A percentile compares a stretch with the other conserved stretches of the same genome.
These are phyloP conservation scores for Neocrepidodera transversa DNA, from an alignment of 2,888 invertebrate genomes.

Conservation along the genomic window DNA sequence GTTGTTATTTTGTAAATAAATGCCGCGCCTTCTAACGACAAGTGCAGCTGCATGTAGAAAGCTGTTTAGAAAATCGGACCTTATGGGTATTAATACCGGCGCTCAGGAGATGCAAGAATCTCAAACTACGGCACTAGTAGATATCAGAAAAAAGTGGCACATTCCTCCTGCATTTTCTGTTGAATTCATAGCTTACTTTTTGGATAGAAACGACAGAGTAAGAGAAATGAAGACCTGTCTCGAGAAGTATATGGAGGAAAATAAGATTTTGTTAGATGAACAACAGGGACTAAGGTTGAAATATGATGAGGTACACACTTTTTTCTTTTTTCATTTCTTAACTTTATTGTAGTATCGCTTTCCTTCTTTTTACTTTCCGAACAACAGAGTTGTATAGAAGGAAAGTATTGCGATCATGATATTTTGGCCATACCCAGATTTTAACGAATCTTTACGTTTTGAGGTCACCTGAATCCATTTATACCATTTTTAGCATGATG, in stretches of 20 bases:
- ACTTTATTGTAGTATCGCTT: neutral
- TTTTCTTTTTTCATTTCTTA: too few relatives aligned
- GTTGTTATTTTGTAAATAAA: slow-evolving; percentile 95
- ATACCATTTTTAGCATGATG: too few relatives aligned
- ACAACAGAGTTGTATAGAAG: too few relatives aligned
- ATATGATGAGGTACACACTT: slow-evolving; percentile 74
- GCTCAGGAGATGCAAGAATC: slow-evolving; percentile 84
- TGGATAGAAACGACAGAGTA: slow-evolving; percentile 86
- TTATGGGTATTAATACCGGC: slow-evolving; percentile 88
- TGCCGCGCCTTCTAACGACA: slow-evolving; percentile 88
- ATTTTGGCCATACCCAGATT: too few relatives aligned
- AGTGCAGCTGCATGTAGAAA: slow-evolving; percentile 87
- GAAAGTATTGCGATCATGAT: too few relatives aligned
- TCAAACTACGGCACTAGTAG: slow-evolving; percentile 80
- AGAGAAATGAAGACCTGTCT: slow-evolving; percentile 79
- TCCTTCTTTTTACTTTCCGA: neutral
- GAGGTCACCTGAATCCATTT: too few relatives aligned
- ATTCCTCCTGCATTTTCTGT: slow-evolving; percentile 93
- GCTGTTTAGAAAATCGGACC: slow-evolving; percentile 82
- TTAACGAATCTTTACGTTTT: too few relatives aligned
- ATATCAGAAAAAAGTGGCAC: slow-evolving; percentile 91
- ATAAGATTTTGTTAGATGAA: slow-evolving; percentile 76
- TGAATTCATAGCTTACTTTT: slow-evolving; percentile 92
- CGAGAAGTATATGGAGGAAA: slow-evolving; percentile 76
- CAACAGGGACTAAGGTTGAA: slow-evolving; percentile 77